Evolutionary conservation across 2,113 vertebrate species (phyloP).

Genomic region (Cynocephalus volans): DNA sequence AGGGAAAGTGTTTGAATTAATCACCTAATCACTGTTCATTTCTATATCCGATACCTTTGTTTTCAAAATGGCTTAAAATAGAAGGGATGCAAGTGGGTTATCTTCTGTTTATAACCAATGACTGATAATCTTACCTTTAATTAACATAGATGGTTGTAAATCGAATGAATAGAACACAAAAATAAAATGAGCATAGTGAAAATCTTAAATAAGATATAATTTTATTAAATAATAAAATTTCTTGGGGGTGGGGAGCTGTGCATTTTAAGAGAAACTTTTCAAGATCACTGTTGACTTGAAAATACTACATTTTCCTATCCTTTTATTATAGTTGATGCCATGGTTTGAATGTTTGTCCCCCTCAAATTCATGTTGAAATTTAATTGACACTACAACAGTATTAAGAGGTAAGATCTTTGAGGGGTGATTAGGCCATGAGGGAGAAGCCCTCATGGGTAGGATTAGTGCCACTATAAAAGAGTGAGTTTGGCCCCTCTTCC

Average conservation of each 20-base stretch:
- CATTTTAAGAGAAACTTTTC: slow-evolving; percentile 50
- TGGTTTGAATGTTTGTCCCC: neutral
- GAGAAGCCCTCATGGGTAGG: too few relatives aligned
- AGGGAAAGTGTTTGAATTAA: slow-evolving; percentile 40
- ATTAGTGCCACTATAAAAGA: neutral
- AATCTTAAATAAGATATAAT: neutral
- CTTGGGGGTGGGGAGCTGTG: neutral
- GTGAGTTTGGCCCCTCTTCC: neutral
- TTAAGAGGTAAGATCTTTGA: neutral
- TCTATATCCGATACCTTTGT: neutral
- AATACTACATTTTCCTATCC: neutral
- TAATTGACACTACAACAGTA: neutral
- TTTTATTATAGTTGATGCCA: neutral
- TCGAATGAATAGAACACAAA: neutral
- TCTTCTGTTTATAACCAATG: neutral
- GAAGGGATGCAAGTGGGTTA: slow-evolving; percentile 3
- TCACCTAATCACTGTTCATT: neutral
- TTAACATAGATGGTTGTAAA: slow-evolving; percentile 3
- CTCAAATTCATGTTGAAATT: neutral
- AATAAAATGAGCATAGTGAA: neutral
- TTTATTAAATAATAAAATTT: neutral
- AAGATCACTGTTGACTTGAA: neutral
- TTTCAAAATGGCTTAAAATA: neutral
- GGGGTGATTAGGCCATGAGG: neutral
- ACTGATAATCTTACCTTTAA: neutral